Evolutionary conservation across 2,113 vertebrate genomes (phyloP), one percentile per base, ranked within the genome.

Genomic region (Myotis yumanensis): DNA sequence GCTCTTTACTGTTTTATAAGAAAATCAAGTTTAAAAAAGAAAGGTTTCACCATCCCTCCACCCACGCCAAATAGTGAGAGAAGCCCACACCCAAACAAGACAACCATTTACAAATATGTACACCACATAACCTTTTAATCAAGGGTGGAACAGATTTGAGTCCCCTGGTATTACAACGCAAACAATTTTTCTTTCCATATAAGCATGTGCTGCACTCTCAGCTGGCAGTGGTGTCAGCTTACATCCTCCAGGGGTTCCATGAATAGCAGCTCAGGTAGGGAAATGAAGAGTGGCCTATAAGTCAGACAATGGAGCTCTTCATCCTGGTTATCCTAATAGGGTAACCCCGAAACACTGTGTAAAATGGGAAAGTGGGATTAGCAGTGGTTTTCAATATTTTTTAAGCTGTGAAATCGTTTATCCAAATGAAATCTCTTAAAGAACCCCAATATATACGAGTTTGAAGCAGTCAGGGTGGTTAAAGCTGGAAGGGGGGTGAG

Each of bases 141-240:
- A 71, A 84, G 69, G 52, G 46, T 48, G 23, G 52, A 86, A 75
- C 2, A 85, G 32, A 92, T 30, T 52, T 66, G 64, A 40, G 51
- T 62, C 51, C 75, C 82, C 84, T 86, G 40, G 22, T n/a, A 93
- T 81, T 71, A 92, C 37, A 93, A 30, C 0, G 2, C 6, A 79
- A 94, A 80, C 64, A 84, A 64, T 62, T 93, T 91, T 94, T 86
- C 79, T 91, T 93, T 57, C 91, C 85, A 46, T 51, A 1, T 82
- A 80, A 96, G 69, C 57, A n/a, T 40, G 59, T n/a, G 10, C 68
- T 69, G 32, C 4, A 12, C 96, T 96, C 79, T 43, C 69, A 95
- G 88, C 22, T 2, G 77, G 71, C 12, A 4, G 6, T 40, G 51
- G 62, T 48, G 14, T 95, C 75, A 10, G 54, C 43, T 97, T 84